These are phyloP conservation scores for Orthonyx spaldingii DNA, from an alignment of 2,113 vertebrate species.

Conservation along the genomic window DNA sequence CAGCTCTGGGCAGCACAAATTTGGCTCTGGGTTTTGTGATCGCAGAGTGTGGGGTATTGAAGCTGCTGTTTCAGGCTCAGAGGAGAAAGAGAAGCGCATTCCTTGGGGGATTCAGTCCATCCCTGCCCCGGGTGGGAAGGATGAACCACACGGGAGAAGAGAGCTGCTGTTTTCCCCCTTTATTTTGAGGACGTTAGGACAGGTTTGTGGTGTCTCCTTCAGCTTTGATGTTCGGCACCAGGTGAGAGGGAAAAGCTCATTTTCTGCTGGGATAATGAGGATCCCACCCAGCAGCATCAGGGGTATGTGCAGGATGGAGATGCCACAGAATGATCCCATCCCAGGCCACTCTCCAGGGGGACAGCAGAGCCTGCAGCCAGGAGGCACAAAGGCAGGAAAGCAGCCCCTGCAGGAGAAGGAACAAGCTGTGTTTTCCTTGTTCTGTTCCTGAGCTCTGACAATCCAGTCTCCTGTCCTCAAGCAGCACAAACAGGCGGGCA, in stretches of 20 bases:
- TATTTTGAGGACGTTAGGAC: not conserved
- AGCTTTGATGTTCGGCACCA: not conserved
- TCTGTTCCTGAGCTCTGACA: not conserved
- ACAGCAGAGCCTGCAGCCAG: not conserved
- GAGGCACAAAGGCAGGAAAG: not conserved
- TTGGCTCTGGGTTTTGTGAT: not conserved
- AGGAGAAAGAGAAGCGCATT: not conserved
- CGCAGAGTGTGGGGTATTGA: not conserved
- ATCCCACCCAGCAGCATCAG: not conserved
- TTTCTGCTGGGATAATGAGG: not conserved
- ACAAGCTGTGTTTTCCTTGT: rapidly evolving
- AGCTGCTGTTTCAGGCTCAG: not conserved
- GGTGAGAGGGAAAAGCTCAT: not conserved
- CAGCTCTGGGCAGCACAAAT: not conserved
- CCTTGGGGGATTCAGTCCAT: not conserved
- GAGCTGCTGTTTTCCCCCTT: not conserved
- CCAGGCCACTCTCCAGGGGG: not conserved
- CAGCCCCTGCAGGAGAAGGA: not conserved
- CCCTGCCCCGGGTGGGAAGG: not conserved
- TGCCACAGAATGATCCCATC: not conserved
- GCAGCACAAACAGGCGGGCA: not conserved
- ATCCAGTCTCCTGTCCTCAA: not conserved
- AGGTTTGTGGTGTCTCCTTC: not conserved
- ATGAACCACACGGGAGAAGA: rapidly evolving
- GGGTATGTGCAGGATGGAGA: not conserved